Base-by-base conservation (phyloP, 2,797 vertebrate species). In the Podarcis lilfordi region DNA sequence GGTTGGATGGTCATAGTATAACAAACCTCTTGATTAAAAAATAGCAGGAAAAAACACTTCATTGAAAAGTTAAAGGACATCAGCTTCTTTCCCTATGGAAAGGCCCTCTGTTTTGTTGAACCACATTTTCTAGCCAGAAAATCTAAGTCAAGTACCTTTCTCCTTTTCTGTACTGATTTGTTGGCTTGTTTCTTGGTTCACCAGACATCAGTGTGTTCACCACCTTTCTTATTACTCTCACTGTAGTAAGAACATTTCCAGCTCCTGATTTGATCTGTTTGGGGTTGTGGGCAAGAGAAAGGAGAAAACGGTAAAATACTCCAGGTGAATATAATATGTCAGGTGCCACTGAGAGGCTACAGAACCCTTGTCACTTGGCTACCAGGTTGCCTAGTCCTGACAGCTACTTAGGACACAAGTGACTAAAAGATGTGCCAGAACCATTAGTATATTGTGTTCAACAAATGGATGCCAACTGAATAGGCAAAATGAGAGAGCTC, bases 231-330 rank as follows among this genome's bases (percentile, higher is more conserved):
- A 75, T 32, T 5, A 88, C 69, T 32, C 89, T 66, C 91, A 86
- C 37, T 88, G 82, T 88, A 89, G 6, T 84, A 81, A 91, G 87
- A 81, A 45, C 59, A 83, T 90, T 90, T 71, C 69, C 89, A 90
- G 87, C 84, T 89, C 84, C 81, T 89, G 40, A 43, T 55, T 55
- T 55, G 50, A 55, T 55, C 50, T 55, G 3, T 55, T 55, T 55
- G 50, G 13, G 13, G 13, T 55, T 55, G 13, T 15, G 50, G 50
- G 50, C 50, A 55, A 88, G 81, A 76, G 84, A 50, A 80, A 92
- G 86, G 89, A 81, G 82, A 89, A 89, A 71, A 90, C 90, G 88
- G 85, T 86, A 82, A 85, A 93, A 94, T 79, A 91, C 88, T 91
- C 86, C 74, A 84, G 43, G 19, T 21, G 59, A 29, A 68, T 7